Percentiles rank a stretch among this genome's conserved stretches.
Conservation (phyloP, 2,113 vertebrate species). For the Nycticorax nycticorax region DNA sequence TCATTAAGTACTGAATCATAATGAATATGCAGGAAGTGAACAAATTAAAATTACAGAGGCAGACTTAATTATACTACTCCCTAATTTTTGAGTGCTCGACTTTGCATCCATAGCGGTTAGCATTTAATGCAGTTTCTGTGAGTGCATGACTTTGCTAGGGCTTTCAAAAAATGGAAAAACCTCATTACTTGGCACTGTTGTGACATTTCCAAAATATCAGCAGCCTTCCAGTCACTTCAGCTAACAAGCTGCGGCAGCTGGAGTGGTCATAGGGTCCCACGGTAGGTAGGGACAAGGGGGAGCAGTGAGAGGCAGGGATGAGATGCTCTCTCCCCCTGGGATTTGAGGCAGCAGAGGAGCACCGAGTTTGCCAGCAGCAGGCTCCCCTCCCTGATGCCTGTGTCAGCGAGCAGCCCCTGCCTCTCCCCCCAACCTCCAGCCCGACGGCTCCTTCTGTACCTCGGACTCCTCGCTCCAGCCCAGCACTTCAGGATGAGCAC, state of each 20-base stretch:
- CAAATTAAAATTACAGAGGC: background rate
- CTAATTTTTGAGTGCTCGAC: background rate
- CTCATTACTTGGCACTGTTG: background rate
- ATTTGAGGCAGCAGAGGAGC: background rate
- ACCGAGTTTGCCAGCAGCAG: background rate
- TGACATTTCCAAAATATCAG: background rate
- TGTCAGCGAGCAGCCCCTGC: background rate
- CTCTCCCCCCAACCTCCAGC: background rate
- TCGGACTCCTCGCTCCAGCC: background rate
- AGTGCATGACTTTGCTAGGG: background rate
- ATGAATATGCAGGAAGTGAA: conserved; percentile 3
- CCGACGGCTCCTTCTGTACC: background rate
- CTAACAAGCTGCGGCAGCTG: background rate
- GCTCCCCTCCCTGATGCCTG: background rate
- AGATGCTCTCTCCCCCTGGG: background rate
- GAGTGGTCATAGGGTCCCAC: background rate
- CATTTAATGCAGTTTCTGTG: background rate
- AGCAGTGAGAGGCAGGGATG: background rate
- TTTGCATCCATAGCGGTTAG: background rate
- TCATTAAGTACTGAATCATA: background rate
- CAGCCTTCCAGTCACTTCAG: background rate
- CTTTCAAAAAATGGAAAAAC: background rate
- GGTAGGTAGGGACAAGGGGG: background rate
- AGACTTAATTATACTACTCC: background rate
- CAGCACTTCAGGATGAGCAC: background rate